Conservation (phyloP, 2,797 vertebrate genomes). For the Rhincodon typus region DNA sequence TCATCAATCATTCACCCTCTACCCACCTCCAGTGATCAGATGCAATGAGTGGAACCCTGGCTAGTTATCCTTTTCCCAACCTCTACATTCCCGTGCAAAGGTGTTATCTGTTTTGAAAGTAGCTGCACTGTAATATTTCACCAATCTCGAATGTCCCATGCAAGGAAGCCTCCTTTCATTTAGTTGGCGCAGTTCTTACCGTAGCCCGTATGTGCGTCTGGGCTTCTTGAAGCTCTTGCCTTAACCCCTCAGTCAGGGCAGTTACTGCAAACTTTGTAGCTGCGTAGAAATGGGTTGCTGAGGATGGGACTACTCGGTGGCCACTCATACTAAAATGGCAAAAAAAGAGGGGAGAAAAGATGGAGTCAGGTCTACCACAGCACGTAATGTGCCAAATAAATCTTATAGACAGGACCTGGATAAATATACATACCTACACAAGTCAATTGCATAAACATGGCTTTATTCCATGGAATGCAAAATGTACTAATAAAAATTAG, state of each 20-base stretch:
- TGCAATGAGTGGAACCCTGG: not conserved
- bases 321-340: slow-evolving; percentile 73
- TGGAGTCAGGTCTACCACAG: not conserved
- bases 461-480: slow-evolving; percentile 12
- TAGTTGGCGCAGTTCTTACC: slow-evolving; percentile 55
- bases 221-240: slow-evolving; percentile 84
- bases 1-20: not conserved
- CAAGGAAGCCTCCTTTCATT: not conserved
- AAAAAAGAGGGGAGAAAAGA: slow-evolving; percentile 41
- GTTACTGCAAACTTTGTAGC: slow-evolving; percentile 92
- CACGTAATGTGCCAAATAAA: slow-evolving; percentile 1
- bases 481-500: not conserved
- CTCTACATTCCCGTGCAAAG: not conserved
- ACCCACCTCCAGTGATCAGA: not conserved
- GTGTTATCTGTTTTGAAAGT: not conserved
- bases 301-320: slow-evolving; percentile 67
- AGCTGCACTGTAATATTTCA: not conserved
- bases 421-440: slow-evolving; percentile 34
- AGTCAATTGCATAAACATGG: slow-evolving; percentile 1
- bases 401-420: slow-evolving; percentile 1
- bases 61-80: not conserved
- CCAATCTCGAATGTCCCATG: not conserved
- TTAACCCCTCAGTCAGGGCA: slow-evolving; percentile 82
- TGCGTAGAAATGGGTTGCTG: slow-evolving; percentile 80
- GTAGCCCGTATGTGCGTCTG: slow-evolving; percentile 87